Conservation (phyloP, 37 sponge, comb jelly and placozoan species). For the Eunapius fragilis region DNA sequence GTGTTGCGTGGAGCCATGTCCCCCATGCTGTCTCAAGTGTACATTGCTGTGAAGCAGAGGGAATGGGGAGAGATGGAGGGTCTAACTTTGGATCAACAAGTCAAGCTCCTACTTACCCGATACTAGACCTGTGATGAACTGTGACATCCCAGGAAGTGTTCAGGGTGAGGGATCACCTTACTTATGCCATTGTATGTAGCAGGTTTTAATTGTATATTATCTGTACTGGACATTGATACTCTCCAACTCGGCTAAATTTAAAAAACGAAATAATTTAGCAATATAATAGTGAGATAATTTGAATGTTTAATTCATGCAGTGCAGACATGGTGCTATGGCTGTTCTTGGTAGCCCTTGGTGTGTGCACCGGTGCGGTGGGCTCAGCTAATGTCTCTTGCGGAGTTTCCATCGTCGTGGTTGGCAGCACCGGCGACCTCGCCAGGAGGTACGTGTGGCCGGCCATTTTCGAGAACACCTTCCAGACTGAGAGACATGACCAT, state of each 20-base stretch:
- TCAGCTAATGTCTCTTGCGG: neutral
- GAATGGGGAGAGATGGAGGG: constrained; percentile 29
- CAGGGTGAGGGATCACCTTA: too few relatives aligned
- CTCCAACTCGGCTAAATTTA: too few relatives aligned
- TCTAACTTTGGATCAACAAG: constrained; percentile 28
- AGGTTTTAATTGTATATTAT: too few relatives aligned
- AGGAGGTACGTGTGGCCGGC: constrained; percentile 80
- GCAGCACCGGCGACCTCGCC: constrained; percentile 80
- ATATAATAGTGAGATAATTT: too few relatives aligned
- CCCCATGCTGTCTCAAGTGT: constrained; percentile 5
- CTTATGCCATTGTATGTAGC: too few relatives aligned
- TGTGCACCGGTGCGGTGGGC: neutral
- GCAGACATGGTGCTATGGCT: neutral
- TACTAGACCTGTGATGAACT: too few relatives aligned
- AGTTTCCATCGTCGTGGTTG: constrained; percentile 59
- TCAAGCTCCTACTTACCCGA: constrained; percentile 8
- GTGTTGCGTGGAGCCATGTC: constrained; percentile 19
- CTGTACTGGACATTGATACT: too few relatives aligned
- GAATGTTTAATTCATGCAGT: too few relatives aligned
- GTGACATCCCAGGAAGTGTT: too few relatives aligned
- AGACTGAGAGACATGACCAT: neutral
- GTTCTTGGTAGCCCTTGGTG: neutral
- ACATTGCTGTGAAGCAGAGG: constrained; percentile 1
- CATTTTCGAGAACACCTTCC: constrained; percentile 30
- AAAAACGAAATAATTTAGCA: too few relatives aligned